phyloP scores from a whole-genome alignment of 2,888 invertebrate genomes.

The Drosophila helvetica region DNA sequence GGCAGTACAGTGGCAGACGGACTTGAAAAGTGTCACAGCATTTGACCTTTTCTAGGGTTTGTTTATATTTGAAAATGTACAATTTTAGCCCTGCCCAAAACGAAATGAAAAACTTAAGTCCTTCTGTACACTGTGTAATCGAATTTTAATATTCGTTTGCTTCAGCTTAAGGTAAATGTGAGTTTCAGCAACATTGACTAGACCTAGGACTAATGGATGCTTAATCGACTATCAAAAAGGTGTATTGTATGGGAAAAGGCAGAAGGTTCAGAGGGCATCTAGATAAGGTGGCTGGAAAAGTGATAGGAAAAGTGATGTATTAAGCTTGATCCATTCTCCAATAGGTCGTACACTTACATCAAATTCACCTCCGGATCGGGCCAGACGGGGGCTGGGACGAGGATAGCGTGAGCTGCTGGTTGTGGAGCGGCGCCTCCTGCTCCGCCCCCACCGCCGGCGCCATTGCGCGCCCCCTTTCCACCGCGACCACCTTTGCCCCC shows the following conservation, averaged over 20 bases:
- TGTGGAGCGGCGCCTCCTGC: constrained; percentile 66
- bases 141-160: constrained; percentile 80
- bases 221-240: constrained; percentile 18
- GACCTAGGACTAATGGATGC: constrained; percentile 49
- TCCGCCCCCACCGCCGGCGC: constrained; percentile 74
- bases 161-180: constrained; percentile 44
- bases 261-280: constrained; percentile 25
- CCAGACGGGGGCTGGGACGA: constrained; percentile 70
- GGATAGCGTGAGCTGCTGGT: constrained; percentile 35
- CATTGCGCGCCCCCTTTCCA: constrained; percentile 74
- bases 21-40: not conserved
- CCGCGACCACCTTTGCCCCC: constrained; percentile 79
- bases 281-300: not conserved
- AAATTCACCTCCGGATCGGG: constrained; percentile 47
- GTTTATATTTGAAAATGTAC: not conserved
- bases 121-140: constrained; percentile 5
- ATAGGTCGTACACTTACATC: constrained; percentile 48
- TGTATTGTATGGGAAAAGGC: constrained; percentile 11
- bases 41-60: too few species aligned
- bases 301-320: not conserved
- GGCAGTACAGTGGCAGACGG: not conserved
- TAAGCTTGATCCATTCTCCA: not conserved
- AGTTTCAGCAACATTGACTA: constrained; percentile 63
- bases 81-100: not conserved
- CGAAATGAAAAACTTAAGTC: not conserved